Conservation (phyloP, 2,797 vertebrate species). For the Champsocephalus gunnari region DNA sequence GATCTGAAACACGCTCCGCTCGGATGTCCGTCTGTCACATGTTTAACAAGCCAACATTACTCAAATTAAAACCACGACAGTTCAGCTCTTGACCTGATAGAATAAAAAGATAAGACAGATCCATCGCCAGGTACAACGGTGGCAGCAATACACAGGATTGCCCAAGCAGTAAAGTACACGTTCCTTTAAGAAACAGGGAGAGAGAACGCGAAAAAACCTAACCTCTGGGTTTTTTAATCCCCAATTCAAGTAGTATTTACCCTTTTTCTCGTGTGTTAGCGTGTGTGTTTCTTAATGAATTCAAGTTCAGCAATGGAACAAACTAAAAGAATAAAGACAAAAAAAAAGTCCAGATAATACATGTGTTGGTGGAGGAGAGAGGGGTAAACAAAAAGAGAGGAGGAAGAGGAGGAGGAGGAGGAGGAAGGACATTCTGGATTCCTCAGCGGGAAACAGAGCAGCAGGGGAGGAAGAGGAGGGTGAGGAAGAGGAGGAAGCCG, state of each 20-base stretch:
- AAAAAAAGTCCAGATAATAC: slow-evolving; percentile 89
- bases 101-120: slow-evolving; percentile 81
- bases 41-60: slow-evolving; percentile 71
- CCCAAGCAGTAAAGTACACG: slow-evolving; percentile 91
- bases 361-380: slow-evolving; percentile 36
- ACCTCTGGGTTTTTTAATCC: slow-evolving; percentile 83
- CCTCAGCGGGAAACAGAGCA: slow-evolving; percentile 83
- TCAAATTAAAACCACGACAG: slow-evolving; percentile 83
- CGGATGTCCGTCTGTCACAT: slow-evolving; percentile 76
- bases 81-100: slow-evolving; percentile 85
- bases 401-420: background rate
- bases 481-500: slow-evolving; percentile 62
- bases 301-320: slow-evolving; percentile 88
- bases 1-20: slow-evolving; percentile 83
- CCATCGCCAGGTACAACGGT: slow-evolving; percentile 76
- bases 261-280: slow-evolving; percentile 67
- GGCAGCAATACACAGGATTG: slow-evolving; percentile 93
- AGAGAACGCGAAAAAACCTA: slow-evolving; percentile 84
- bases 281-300: slow-evolving; percentile 85
- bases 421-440: slow-evolving; percentile 85
- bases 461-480: slow-evolving; percentile 59
- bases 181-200: slow-evolving; percentile 95
- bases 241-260: slow-evolving; percentile 93
- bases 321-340: slow-evolving; percentile 80
- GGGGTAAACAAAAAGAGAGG: background rate